Conservation (phyloP, 2,797 vertebrate species). For the Artibeus lituratus region DNA sequence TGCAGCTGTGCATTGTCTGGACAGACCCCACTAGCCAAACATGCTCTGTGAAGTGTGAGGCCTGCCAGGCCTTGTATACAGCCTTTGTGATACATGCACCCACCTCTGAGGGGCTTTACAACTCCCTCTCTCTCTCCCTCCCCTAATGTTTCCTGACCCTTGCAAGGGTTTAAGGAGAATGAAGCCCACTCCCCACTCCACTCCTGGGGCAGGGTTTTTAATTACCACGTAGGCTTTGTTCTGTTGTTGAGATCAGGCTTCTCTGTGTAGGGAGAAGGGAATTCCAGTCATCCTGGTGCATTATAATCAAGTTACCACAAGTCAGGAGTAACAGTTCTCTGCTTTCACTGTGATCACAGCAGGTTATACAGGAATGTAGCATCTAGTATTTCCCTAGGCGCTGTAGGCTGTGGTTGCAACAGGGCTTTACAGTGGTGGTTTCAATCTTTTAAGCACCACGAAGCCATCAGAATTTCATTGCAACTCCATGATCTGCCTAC, state of each 20-base stretch:
- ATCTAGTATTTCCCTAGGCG: conserved; percentile 46
- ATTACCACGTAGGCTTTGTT: conserved; percentile 65
- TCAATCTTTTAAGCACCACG: not conserved
- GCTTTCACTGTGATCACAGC: conserved; percentile 69
- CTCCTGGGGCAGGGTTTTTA: conserved; percentile 64
- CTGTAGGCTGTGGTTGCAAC: not conserved
- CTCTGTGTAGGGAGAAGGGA: conserved; percentile 69
- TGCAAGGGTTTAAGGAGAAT: not conserved
- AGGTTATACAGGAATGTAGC: conserved; percentile 36
- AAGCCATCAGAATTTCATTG: not conserved
- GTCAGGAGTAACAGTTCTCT: conserved; percentile 70
- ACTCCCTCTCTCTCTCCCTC: not conserved
- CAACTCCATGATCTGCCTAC: not conserved
- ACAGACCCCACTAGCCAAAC: not conserved
- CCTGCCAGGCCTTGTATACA: not conserved
- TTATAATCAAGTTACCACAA: conserved; percentile 71
- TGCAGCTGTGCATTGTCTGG: not conserved
- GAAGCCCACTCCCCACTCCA: not conserved
- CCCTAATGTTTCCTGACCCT: not conserved
- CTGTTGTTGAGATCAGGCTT: conserved; percentile 65
- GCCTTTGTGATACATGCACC: not conserved
- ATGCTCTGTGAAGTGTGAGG: not conserved
- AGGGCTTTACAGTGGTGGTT: not conserved
- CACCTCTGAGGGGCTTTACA: not conserved
- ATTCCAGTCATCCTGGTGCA: conserved; percentile 68